Evolutionary conservation across 1,140 invertebrate species (phyloP), one percentile per base, ranked within the genome.

Genomic region (Tribolium castaneum): DNA sequence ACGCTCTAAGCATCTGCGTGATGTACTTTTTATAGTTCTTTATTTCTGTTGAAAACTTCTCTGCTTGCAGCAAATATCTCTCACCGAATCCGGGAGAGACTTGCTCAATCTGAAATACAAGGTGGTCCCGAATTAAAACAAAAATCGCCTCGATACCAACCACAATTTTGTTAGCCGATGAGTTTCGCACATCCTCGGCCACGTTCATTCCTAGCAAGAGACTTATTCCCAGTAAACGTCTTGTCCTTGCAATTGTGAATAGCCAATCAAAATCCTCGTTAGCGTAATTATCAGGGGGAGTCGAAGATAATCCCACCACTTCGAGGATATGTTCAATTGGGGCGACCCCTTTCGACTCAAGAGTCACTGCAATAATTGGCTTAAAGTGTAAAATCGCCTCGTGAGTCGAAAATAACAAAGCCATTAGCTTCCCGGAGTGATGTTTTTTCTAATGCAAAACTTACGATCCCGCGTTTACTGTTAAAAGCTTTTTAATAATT

Each of bases 11-110:
- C 89, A 92, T 91, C 2, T 89, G 84, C 45, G 86, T 87, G 45
- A 92, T 89, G 83, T 92, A 92, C 66, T 87, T 89, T 81, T 88
- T 89, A 85, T 92, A 92, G 80, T 92, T 90, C 4, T 80, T 84
- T 39, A 92, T 78, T 87, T 92, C 91, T 25, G 89, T 88, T 16
- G 88, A 84, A 83, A 92, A 92, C 80, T 91, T 89, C 25, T 88
- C 85, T 1, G 91, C 88, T 76, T 90, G 88, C 1, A 92, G 87
- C 2, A 93, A 87, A 83, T 92, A 92, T 25, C 89, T 87, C 80
- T 92, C 91, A 79, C 90, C 91, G 84, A 92, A 92, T 9, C 91
- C 91, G 0, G 91, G 91, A 0, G 91, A 90, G n/a, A 90, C 89
- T 87, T 93, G 92, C 83, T 92, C 91, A 76, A 92, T 88, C 91